Conservation (phyloP, 2,113 vertebrate species). For the Leucosticte australis region DNA sequence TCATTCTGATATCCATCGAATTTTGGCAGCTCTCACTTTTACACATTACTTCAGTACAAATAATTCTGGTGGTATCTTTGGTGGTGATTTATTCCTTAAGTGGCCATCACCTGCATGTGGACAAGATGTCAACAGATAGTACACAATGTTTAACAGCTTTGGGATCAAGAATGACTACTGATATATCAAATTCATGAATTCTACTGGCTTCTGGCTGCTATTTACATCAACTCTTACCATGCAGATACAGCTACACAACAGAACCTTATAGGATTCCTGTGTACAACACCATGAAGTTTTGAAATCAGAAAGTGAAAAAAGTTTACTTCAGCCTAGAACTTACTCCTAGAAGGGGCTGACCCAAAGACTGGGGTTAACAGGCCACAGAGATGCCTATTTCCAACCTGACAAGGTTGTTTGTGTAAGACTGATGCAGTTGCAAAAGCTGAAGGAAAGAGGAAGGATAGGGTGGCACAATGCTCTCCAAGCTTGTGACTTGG, state of each 20-base stretch:
- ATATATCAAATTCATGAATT: not conserved
- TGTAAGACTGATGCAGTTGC: not conserved
- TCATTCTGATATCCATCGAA: accelerated
- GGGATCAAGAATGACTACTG: not conserved
- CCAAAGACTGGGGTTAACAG: not conserved
- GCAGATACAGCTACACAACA: not conserved
- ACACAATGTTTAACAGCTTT: not conserved
- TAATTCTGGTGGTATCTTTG: not conserved
- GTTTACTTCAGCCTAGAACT: not conserved
- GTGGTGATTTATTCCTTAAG: not conserved
- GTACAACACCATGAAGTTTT: not conserved
- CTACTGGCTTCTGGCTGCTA: not conserved
- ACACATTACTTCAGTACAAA: not conserved
- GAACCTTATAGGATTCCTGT: not conserved
- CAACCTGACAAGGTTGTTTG: not conserved
- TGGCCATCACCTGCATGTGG: not conserved
- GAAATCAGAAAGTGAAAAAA: not conserved
- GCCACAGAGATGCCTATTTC: not conserved
- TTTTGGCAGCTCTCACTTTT: not conserved
- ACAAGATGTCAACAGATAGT: not conserved
- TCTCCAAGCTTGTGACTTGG: not conserved
- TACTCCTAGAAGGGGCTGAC: not conserved
- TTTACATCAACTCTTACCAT: not conserved
- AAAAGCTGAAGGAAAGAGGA: not conserved
- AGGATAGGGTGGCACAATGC: not conserved